phyloP scores from a whole-genome alignment of 2,888 invertebrate genomes.

The Drosophila mimica region DNA sequence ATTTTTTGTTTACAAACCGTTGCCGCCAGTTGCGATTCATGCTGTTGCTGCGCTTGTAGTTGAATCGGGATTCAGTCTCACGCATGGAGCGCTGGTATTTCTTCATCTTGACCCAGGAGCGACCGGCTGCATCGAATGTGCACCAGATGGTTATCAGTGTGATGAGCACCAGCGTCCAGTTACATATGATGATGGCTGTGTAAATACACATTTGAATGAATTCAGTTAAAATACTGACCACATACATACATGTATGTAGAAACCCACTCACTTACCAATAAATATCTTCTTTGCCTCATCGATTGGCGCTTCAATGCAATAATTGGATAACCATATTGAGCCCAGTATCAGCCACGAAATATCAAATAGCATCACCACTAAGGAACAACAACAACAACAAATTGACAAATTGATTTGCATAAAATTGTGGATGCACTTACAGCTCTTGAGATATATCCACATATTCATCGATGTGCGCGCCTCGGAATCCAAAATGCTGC shows the following conservation, averaged over 20 bases:
- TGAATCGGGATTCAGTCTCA: slow-evolving; percentile 90
- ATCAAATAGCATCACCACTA: slow-evolving; percentile 91
- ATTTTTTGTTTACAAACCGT: slow-evolving; percentile 86
- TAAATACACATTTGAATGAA: neutral
- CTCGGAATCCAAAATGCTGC: slow-evolving; percentile 91
- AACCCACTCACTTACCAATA: slow-evolving; percentile 87
- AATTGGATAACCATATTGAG: slow-evolving; percentile 89
- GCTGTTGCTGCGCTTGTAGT: slow-evolving; percentile 91
- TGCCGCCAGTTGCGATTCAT: slow-evolving; percentile 93
- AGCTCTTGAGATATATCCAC: slow-evolving; percentile 91
- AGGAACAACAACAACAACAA: slow-evolving; percentile 65
- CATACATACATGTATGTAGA: too few relatives aligned
- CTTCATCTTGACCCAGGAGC: slow-evolving; percentile 96
- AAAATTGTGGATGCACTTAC: slow-evolving; percentile 86
- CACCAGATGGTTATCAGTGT: slow-evolving; percentile 93
- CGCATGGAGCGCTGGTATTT: slow-evolving; percentile 93
- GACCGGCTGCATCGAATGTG: slow-evolving; percentile 94
- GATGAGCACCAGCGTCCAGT: slow-evolving; percentile 90
- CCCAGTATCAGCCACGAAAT: slow-evolving; percentile 91
- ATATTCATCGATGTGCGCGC: slow-evolving; percentile 91
- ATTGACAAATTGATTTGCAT: neutral
- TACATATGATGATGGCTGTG: slow-evolving; percentile 92
- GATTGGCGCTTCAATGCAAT: slow-evolving; percentile 89
- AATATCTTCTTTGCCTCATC: slow-evolving; percentile 90
- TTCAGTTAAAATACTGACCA: neutral